Base-by-base conservation (phyloP, 2,888 invertebrate species). In the Dryobota labecula region DNA sequence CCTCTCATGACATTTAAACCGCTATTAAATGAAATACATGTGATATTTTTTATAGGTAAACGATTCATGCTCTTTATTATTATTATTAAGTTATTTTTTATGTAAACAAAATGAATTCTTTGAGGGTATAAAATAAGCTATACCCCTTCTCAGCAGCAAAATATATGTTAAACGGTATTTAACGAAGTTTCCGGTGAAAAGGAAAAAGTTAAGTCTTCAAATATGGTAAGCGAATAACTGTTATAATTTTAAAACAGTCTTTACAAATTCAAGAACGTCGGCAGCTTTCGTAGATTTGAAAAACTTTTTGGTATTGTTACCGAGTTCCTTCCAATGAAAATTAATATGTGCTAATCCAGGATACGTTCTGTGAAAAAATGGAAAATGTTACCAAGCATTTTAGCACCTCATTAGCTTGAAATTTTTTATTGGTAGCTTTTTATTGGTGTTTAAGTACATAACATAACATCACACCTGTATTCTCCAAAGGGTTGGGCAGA, bases 211-310 rank as follows among this genome's bases (percentile, higher is more conserved):
- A 7, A 15, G 33, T 36, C 47, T 56, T 78, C 56, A 78, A 68
- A 78, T 77, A 77, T 73, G 78, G 24, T 61, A 78, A 69, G 45
- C 56, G 49, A 78, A 45, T 72, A 73, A 68, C 73, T 68, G 69
- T 78, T 78, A 68, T 73, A 73, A 68, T 78, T 78, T 78, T 43
- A 73, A 78, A 78, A 63, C 68, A 51, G 73, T 64, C 64, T 61
- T 60, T 43, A 57, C 51, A 64, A 62, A 68, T 73, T 68, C 70
- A 51, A 43, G 30, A 65, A 65, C 45, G 61, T 56, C 58, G n/a
- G 73, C 49, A 69, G 45, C 61, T 68, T 77, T 54, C 20, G 24
- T 15, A 13, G 51, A 13, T 73, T 51, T 53, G 13, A 41, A 63
- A 27, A 70, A 63, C 51, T 60, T 78, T 72, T 58, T 49, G 43